phyloP scores from a whole-genome alignment of 1,140 invertebrate species.

The Nasonia vitripennis region DNA sequence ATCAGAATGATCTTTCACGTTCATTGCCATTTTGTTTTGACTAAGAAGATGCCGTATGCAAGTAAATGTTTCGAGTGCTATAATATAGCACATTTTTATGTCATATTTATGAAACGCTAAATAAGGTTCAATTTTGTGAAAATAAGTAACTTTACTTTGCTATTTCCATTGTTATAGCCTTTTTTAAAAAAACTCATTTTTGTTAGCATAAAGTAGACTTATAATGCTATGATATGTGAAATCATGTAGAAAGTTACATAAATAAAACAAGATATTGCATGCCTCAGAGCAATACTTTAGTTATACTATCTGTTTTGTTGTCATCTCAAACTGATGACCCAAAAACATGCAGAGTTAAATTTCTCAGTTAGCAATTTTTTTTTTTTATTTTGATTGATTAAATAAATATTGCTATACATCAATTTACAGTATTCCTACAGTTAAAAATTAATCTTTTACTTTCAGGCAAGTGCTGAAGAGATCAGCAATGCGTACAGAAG shows the following conservation, averaged over 20 bases:
- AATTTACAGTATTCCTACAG: conserved; percentile 74
- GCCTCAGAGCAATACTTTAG: background rate
- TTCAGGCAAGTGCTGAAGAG: conserved; percentile 90
- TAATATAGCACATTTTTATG: too few species aligned
- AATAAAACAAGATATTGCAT: background rate
- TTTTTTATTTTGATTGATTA: background rate
- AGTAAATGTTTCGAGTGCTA: too few species aligned
- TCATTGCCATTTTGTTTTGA: too few species aligned
- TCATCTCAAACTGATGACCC: background rate
- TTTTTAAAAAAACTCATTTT: too few species aligned
- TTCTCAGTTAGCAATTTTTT: background rate
- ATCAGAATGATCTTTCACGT: too few species aligned
- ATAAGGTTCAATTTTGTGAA: too few species aligned
- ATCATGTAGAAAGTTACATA: background rate
- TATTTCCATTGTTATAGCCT: too few species aligned
- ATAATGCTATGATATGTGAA: background rate
- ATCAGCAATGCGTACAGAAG: conserved; percentile 93
- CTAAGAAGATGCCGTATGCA: too few species aligned
- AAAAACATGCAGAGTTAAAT: background rate
- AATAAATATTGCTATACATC: background rate
- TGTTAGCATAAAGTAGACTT: background rate
- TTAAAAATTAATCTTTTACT: conserved; percentile 81
- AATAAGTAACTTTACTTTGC: too few species aligned
- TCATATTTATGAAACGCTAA: too few species aligned
- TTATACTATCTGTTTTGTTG: background rate